phyloP scores from a whole-genome alignment of 2,888 invertebrate species.

The Rhagophthalmus giganteus region DNA sequence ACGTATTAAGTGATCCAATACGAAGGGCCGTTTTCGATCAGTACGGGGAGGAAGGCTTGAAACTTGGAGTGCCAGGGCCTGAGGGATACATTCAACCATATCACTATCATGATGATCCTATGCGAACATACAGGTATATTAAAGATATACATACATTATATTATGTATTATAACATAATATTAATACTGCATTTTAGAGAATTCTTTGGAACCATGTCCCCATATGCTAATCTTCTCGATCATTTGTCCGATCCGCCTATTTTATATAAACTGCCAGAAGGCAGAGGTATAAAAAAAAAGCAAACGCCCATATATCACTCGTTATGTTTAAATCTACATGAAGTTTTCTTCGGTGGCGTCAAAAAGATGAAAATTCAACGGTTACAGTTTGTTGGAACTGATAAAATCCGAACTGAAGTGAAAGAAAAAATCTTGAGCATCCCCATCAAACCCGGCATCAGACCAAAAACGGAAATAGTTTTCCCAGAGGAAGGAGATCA shows the following conservation, averaged over 20 bases:
- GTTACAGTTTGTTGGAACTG: conserved; percentile 67
- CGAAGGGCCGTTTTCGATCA: conserved; percentile 81
- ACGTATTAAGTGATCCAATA: conserved; percentile 70
- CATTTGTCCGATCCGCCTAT: conserved; percentile 65
- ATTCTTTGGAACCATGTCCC: conserved; percentile 82
- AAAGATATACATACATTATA: not conserved
- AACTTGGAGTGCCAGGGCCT: conserved; percentile 75
- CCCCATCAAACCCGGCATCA: conserved; percentile 74
- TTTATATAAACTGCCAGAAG: conserved; percentile 63
- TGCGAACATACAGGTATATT: conserved; percentile 67
- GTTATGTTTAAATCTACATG: conserved; percentile 64
- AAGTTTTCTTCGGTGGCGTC: conserved; percentile 72
- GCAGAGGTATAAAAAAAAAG: conserved; percentile 67
- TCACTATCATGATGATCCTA: conserved; percentile 78
- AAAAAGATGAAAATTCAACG: conserved; percentile 83
- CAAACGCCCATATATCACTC: conserved; percentile 62
- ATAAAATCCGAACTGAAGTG: conserved; percentile 64
- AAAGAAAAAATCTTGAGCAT: conserved; percentile 75
- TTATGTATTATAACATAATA: too few species aligned
- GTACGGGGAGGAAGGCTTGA: conserved; percentile 86
- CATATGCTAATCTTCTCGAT: conserved; percentile 77
- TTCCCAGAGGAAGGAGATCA: conserved; percentile 83
- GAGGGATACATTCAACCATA: conserved; percentile 71
- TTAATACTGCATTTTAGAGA: conserved; percentile 54
- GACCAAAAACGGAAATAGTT: conserved; percentile 69